phyloP scores from a whole-genome alignment of 2,888 invertebrate genomes.

The Epirrhoe alternata region DNA sequence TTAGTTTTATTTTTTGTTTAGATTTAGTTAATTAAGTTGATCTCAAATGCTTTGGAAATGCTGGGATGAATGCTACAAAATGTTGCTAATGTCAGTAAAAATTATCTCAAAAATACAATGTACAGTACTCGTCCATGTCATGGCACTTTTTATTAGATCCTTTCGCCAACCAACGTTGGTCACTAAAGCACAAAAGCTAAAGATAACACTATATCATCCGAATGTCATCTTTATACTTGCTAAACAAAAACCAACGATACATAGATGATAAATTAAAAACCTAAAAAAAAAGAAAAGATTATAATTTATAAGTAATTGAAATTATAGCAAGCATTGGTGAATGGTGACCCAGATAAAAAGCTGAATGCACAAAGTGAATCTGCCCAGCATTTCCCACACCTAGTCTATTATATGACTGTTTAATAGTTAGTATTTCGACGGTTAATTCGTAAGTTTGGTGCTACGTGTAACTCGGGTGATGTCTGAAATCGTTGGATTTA shows the following conservation, averaged over 20 bases:
- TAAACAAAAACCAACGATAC: too few relatives aligned
- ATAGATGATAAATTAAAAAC: too few relatives aligned
- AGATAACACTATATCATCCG: too few relatives aligned
- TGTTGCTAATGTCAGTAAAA: not conserved
- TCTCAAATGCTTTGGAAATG: conserved; percentile 23
- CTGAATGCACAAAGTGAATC: not conserved
- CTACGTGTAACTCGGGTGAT: conserved; percentile 36
- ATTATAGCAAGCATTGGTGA: too few relatives aligned
- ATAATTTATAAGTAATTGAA: too few relatives aligned
- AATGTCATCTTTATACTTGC: too few relatives aligned
- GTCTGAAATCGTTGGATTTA: conserved; percentile 30
- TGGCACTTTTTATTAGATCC: not conserved
- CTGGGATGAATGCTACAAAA: conserved; percentile 9
- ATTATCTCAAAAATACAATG: not conserved
- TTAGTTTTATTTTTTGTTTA: not conserved
- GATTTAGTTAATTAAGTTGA: conserved; percentile 10
- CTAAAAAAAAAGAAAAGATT: too few relatives aligned
- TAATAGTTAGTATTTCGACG: conserved; percentile 28
- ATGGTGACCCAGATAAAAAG: too few relatives aligned
- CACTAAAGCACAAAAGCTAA: not conserved
- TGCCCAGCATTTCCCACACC: conserved; percentile 22
- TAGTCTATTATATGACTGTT: conserved; percentile 28
- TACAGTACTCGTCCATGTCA: not conserved
- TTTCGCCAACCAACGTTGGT: not conserved
- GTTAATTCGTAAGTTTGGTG: conserved; percentile 42